Base-by-base conservation (phyloP, 1,140 invertebrate genomes). In the Lasioglossum baleicum region DNA sequence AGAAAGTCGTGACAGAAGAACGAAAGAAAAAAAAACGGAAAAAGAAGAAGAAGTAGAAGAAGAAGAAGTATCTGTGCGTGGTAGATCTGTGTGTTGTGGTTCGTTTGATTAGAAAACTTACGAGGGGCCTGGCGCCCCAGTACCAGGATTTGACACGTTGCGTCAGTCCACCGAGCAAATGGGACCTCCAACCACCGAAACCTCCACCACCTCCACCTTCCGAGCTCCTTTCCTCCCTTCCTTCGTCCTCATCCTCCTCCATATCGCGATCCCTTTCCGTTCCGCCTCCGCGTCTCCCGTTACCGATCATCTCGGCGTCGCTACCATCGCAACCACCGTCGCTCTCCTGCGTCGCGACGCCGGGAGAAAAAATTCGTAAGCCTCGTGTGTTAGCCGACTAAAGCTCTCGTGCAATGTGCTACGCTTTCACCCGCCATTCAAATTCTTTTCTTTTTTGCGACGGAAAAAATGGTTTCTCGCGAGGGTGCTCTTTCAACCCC, bases 91-190 rank as follows among this genome's bases (percentile, higher is more conserved):
- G 66, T 81, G 67, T 76, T 74, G 67, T 67, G 61, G 81, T 80
- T 72, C 63, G 67, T 81, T 80, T 67, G 63, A 71, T 80, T 75
- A 67, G n/a, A 82, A 93, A 95, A 97, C 97, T 97, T 97, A 97
- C 97, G 95, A 97, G 96, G 96, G 96, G 96, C 95, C 96, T 96
- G 95, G 92, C 92, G 90, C 96, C 97, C 96, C 96, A 97, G 96
- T 97, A 97, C 97, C 97, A 97, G 94, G 96, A 97, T 95, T 97
- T 97, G 94, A 97, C 96, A 95, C 96, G 97, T 95, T 97, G 96
- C 94, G 97, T 97, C 95, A 96, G 96, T 94, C 96, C 96, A 95
- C 96, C 97, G 94, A 97, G 96, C 94, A 93, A 85, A 88, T 97
- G 96, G 94, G 96, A 96, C 94, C 96, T 96, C 94, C 97, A 96